Conservation (phyloP, 2,113 vertebrate species). For the Murina feae region DNA sequence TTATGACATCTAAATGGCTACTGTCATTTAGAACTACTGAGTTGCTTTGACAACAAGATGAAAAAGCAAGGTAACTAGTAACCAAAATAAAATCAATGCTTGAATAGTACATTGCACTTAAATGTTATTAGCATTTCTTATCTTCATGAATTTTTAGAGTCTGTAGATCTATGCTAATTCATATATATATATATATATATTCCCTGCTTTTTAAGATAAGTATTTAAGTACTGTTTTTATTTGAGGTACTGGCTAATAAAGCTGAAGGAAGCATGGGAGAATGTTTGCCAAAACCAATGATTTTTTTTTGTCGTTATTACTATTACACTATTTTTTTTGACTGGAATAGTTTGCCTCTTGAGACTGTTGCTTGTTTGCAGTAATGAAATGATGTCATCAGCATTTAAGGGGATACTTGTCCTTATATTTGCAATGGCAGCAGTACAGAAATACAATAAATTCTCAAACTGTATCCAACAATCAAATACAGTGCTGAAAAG, state of each 20-base stretch:
- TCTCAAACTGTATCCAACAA: not conserved
- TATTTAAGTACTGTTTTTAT: conserved; percentile 2
- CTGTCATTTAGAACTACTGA: not conserved
- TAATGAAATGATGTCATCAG: not conserved
- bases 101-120: not conserved
- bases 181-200: not conserved
- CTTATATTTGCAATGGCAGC: not conserved
- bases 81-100: not conserved
- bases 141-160: conserved; percentile 1
- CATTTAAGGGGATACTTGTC: not conserved
- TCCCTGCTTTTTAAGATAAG: not conserved
- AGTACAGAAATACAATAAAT: not conserved
- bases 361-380: conserved; percentile 2
- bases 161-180: not conserved
- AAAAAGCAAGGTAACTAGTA: not conserved
- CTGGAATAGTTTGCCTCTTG: not conserved
- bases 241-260: not conserved
- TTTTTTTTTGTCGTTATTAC: not conserved
- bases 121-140: not conserved
- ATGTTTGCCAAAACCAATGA: not conserved
- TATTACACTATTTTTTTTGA: not conserved
- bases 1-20: not conserved
- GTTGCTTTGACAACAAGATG: not conserved
- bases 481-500: not conserved
- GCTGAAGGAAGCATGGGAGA: not conserved